Evolutionary conservation across 1,140 invertebrate genomes (phyloP).

Genomic region (Oedothorax gibbosus): DNA sequence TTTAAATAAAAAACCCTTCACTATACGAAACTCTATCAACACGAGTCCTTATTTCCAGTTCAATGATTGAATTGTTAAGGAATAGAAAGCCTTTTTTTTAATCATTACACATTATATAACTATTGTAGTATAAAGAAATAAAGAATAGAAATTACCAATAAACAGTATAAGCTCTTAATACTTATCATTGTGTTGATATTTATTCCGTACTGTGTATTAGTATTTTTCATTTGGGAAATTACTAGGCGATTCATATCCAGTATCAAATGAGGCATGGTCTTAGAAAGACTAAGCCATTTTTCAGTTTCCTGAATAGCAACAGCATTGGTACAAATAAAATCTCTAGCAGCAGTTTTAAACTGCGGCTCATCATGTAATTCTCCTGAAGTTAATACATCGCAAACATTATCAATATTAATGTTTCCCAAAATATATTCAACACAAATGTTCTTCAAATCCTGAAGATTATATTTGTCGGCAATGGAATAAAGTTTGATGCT

Average conservation of each 20-base stretch:
- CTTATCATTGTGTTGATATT: too few relatives aligned
- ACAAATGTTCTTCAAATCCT: constrained; percentile 2
- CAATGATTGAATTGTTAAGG: too few relatives aligned
- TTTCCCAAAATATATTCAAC: not conserved
- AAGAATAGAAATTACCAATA: too few relatives aligned
- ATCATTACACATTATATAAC: too few relatives aligned
- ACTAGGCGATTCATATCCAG: not conserved
- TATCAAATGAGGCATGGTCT: not conserved
- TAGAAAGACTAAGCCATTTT: not conserved
- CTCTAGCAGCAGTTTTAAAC: not conserved
- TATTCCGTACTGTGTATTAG: too few relatives aligned
- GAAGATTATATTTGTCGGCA: constrained; percentile 4
- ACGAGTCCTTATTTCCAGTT: too few relatives aligned
- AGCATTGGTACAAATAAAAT: constrained; percentile 2
- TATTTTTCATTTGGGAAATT: too few relatives aligned
- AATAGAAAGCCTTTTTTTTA: too few relatives aligned
- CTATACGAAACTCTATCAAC: too few relatives aligned
- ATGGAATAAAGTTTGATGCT: not conserved
- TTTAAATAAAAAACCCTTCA: too few relatives aligned
- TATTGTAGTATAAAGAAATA: too few relatives aligned
- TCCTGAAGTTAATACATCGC: not conserved
- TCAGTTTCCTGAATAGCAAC: not conserved
- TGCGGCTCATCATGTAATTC: not conserved
- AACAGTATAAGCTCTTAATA: too few relatives aligned
- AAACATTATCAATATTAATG: constrained; percentile 2